A percentile compares a stretch with the other conserved stretches of the same genome.
phyloP scores from a whole-genome alignment of 1,140 invertebrate species.

The Pseudachorutes palmiensis region DNA sequence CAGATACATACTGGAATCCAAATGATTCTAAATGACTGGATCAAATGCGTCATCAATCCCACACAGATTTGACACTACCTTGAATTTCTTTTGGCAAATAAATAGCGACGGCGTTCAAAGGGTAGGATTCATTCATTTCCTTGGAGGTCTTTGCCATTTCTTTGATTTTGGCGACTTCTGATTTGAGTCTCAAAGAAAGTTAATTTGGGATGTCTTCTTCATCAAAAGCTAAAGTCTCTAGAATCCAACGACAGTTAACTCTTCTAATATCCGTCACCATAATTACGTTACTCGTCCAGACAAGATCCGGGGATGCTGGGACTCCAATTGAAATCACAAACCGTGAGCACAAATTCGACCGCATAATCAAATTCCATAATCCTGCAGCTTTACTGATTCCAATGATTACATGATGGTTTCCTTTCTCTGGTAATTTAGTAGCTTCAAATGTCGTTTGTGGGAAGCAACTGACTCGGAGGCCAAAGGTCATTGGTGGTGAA shows the following conservation, averaged over 20 bases:
- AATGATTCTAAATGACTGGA: not conserved
- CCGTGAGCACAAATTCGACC: conserved; percentile 30
- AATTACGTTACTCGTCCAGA: not conserved
- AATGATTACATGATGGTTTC: not conserved
- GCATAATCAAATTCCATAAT: conserved; percentile 34
- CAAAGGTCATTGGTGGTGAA: conserved; percentile 21
- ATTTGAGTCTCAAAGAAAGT: not conserved
- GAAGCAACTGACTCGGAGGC: conserved; percentile 15
- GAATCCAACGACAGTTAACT: not conserved
- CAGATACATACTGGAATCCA: not conserved
- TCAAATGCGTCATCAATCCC: no score
- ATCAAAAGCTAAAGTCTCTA: not conserved
- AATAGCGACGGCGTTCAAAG: no score
- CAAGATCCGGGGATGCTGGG: not conserved
- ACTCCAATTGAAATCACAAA: conserved; percentile 34
- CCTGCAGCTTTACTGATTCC: not conserved
- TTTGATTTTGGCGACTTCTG: no score
- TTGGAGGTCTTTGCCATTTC: no score
- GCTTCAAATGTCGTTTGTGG: conserved; percentile 20
- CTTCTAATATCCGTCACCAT: not conserved
- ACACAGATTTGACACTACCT: no score
- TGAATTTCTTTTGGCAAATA: no score
- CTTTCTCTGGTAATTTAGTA: not conserved
- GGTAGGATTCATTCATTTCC: no score
- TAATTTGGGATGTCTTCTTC: not conserved